Percentiles rank a stretch among this genome's conserved stretches.
Conservation (phyloP, 64 coral and sea anemone species). For the Actinia tenebrosa region DNA sequence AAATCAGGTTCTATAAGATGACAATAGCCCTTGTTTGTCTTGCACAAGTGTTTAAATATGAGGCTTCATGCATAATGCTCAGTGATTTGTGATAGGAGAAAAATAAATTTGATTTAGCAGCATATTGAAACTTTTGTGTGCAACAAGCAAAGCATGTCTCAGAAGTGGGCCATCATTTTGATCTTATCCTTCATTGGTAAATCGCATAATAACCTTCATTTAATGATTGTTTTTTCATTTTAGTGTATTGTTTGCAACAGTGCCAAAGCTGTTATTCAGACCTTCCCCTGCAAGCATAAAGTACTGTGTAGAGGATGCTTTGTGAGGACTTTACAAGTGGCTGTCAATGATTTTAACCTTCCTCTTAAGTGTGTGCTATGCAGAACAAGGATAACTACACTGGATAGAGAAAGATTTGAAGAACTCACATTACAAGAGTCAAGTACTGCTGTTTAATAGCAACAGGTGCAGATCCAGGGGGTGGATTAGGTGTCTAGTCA, state of each 20-base stretch:
- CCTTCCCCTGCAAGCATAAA: constrained; percentile 74
- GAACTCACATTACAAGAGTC: not conserved
- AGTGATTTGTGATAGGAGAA: no score
- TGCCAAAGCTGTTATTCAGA: constrained; percentile 84
- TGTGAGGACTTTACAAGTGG: constrained; percentile 85
- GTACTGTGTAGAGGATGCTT: constrained; percentile 82
- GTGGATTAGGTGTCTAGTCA: no score
- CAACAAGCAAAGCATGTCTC: no score
- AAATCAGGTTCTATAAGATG: no score
- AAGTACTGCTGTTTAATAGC: not conserved
- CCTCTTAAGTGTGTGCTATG: constrained; percentile 86
- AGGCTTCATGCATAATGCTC: no score
- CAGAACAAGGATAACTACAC: constrained; percentile 66
- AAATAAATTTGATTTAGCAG: no score
- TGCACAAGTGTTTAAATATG: no score
- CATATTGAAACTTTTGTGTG: no score
- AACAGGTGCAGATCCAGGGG: no score
- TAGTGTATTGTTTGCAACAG: constrained; percentile 89
- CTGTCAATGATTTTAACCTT: constrained; percentile 77
- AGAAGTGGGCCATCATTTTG: no score
- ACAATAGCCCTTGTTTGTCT: no score
- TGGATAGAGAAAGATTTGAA: constrained; percentile 76
- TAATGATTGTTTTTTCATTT: constrained; percentile 15
- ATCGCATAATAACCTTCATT: not conserved
- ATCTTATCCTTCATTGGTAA: no score